phyloP scores from a whole-genome alignment of 2,888 invertebrate genomes.

The Limnephilus rhombicus region DNA sequence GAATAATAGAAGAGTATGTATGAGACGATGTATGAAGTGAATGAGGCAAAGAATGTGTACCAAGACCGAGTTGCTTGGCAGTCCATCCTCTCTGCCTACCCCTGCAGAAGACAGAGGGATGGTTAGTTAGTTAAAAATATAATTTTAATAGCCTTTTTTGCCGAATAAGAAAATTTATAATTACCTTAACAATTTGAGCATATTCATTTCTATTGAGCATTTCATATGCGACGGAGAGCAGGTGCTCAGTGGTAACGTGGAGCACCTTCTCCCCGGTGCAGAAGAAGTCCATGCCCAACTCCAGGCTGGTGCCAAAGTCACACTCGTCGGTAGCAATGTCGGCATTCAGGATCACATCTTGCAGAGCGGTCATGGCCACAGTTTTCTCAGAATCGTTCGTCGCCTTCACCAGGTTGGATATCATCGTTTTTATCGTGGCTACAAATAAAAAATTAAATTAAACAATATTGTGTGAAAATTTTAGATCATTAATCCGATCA shows the following conservation, averaged over 20 bases:
- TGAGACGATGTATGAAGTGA: too few relatives aligned
- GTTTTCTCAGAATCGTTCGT: conserved; percentile 79
- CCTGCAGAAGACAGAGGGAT: too few relatives aligned
- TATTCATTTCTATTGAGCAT: conserved; percentile 86
- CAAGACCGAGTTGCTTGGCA: too few relatives aligned
- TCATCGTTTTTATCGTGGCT: conserved; percentile 84
- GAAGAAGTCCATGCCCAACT: conserved; percentile 92
- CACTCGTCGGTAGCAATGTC: conserved; percentile 96
- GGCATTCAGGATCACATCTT: conserved; percentile 89
- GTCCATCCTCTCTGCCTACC: too few relatives aligned
- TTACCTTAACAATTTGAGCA: conserved; percentile 83
- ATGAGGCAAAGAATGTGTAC: too few relatives aligned
- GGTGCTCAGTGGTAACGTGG: conserved; percentile 80
- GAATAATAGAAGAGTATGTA: too few relatives aligned
- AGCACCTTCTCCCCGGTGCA: conserved; percentile 84
- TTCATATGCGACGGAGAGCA: conserved; percentile 86
- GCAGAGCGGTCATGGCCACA: conserved; percentile 82
- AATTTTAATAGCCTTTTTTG: background rate
- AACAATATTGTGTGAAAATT: background rate
- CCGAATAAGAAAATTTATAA: background rate
- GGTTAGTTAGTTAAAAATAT: too few relatives aligned
- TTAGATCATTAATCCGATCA: background rate
- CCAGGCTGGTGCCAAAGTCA: conserved; percentile 95
- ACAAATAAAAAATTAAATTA: conserved; percentile 67
- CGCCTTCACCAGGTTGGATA: conserved; percentile 81